These are phyloP conservation scores for Ditula angustiorana DNA, from an alignment of 2,888 invertebrate genomes.

Conservation along the genomic window DNA sequence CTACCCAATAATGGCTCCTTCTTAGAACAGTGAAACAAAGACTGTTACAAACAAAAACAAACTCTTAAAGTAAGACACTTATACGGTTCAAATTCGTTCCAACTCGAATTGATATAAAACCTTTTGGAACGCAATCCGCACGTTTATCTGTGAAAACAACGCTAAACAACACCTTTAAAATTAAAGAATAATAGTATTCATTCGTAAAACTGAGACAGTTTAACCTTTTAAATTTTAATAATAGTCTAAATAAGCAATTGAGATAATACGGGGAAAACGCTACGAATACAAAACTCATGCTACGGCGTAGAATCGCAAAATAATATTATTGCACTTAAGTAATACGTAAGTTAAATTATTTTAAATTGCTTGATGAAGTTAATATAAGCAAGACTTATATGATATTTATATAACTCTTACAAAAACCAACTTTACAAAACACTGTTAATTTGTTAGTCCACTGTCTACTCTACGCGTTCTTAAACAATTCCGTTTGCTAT, in stretches of 20 bases:
- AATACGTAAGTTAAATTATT: too few relatives aligned
- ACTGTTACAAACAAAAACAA: not conserved
- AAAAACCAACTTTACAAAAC: too few relatives aligned
- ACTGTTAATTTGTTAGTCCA: too few relatives aligned
- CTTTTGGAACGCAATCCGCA: not conserved
- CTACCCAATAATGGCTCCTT: not conserved
- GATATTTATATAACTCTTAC: too few relatives aligned
- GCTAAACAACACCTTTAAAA: slow-evolving; percentile 42
- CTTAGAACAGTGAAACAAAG: not conserved
- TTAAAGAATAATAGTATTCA: slow-evolving; percentile 44
- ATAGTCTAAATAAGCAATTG: not conserved
- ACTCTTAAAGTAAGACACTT: not conserved
- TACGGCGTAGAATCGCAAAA: not conserved
- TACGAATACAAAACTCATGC: not conserved
- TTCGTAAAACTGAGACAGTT: slow-evolving; percentile 21
- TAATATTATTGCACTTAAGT: too few relatives aligned
- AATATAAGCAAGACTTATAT: too few relatives aligned
- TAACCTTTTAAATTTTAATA: not conserved
- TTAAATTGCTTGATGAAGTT: too few relatives aligned
- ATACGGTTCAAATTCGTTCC: not conserved
- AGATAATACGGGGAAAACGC: not conserved
- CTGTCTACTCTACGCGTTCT: too few relatives aligned
- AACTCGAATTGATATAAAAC: not conserved
- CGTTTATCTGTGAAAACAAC: slow-evolving; percentile 42
- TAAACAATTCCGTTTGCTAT: too few relatives aligned